Evolutionary conservation across 2,888 invertebrate species (phyloP).

Genomic region (Amblyteles armatorius): DNA sequence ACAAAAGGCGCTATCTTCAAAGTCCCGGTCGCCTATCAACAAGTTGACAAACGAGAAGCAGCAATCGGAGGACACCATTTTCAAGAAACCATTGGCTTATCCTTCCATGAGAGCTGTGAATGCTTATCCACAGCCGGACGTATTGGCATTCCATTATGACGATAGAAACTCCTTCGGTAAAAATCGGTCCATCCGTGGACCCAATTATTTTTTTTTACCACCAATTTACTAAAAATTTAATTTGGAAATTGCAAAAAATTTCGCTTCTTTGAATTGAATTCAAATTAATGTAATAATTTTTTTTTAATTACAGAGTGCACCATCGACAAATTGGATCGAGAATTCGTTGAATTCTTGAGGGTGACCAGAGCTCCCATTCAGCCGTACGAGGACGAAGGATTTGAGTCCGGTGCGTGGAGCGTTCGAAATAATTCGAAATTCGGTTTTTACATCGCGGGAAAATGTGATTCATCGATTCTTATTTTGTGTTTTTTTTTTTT

Average conservation of each 20-base stretch:
- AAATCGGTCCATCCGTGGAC: not conserved
- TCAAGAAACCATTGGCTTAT: constrained; percentile 46
- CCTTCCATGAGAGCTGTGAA: not conserved
- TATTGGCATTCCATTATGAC: constrained; percentile 42
- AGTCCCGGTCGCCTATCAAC: constrained; percentile 36
- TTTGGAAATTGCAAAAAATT: too few relatives aligned
- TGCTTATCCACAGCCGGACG: constrained; percentile 45
- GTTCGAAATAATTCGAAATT: not conserved
- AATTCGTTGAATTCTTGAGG: constrained; percentile 35
- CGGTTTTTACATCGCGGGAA: not conserved
- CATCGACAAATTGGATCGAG: constrained; percentile 39
- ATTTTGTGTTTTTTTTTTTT: not conserved
- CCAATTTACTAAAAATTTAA: not conserved
- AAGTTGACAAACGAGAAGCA: constrained; percentile 10
- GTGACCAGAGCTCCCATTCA: constrained; percentile 15
- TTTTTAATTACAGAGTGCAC: constrained; percentile 30
- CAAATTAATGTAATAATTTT: not conserved
- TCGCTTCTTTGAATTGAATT: too few relatives aligned
- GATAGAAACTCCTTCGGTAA: constrained; percentile 37
- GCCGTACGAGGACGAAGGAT: constrained; percentile 59
- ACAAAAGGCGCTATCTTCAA: constrained; percentile 46
- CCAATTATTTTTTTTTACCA: not conserved
- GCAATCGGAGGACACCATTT: constrained; percentile 21
- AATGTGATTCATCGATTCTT: not conserved
- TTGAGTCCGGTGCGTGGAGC: constrained; percentile 48